Conservation (phyloP, 1,140 invertebrate species). For the Drosophila bocqueti region DNA sequence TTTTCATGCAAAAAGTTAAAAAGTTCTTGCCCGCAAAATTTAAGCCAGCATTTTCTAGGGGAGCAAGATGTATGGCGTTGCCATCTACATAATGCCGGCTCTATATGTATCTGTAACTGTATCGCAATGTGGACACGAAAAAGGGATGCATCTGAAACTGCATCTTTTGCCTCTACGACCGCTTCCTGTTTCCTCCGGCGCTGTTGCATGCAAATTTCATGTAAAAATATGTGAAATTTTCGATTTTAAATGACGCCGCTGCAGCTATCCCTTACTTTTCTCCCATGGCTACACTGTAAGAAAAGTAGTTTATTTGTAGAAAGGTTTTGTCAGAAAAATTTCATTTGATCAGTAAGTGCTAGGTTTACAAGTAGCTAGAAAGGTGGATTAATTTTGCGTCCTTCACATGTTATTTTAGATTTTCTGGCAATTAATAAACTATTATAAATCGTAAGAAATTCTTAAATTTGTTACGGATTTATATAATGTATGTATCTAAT, state of each 20-base stretch:
- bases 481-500: neutral
- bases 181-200: constrained; percentile 35
- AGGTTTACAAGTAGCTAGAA: neutral
- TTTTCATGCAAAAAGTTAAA: constrained; percentile 40
- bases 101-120: constrained; percentile 43
- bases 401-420: neutral
- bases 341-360: too few relatives aligned
- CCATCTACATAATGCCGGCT: constrained; percentile 46
- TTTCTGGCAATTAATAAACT: too few relatives aligned
- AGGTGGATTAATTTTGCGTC: neutral
- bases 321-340: neutral
- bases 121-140: constrained; percentile 53
- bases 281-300: neutral
- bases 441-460: neutral
- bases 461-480: neutral
- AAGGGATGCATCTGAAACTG: constrained; percentile 40
- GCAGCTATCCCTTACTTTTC: constrained; percentile 4
- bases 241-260: constrained; percentile 73
- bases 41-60: constrained; percentile 19
- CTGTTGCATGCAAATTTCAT: constrained; percentile 77
- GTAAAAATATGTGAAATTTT: constrained; percentile 82
- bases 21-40: constrained; percentile 36
- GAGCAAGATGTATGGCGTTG: constrained; percentile 18
- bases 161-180: constrained; percentile 41
- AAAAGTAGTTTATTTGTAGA: neutral